Base-by-base conservation (phyloP, 2,888 invertebrate genomes). In the Aricia artaxerxes region DNA sequence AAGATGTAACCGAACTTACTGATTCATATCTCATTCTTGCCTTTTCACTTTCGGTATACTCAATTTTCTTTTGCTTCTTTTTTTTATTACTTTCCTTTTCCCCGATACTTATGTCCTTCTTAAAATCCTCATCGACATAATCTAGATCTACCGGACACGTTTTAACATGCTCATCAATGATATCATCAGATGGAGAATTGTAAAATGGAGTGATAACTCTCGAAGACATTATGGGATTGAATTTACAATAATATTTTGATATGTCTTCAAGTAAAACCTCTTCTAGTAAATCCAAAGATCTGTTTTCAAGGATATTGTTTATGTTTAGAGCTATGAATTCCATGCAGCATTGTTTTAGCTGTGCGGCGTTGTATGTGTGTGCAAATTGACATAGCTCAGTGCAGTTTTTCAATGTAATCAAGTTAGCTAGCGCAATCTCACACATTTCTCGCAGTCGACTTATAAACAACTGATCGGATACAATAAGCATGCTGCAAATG, bases 381-480 rank as follows among this genome's bases (percentile, higher is more conserved):
- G 98, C 96, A 85, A 98, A 96, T 84, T 97, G 96, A 79, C 98
- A 92, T 80, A 98, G 92, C 84, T 97, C 97, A 0, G 96, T 95
- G 80, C 96, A 97, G 90, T 97, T 98, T 86, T 96, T 96, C 80
- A 98, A 90, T 1, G 96, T 96, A 2, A 98, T 91, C 79, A 96
- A 90, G 80, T 95, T 95, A 0, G 96, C 94, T 57, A 97, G 88
- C 0, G 96, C 91, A 1, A 96, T 91, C 88, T 97, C 97, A 89
- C 97, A 96, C 89, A 97, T 95, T 87, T 97, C 96, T 83, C 97
- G 96, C 11, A 98, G 92, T 13, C 97, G 91, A 1, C 94, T 92
- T 6, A 97, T 95, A 82, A 98, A 96, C 57, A 98, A 95, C 85
- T 98, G 98, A 88, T 98, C 98, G 40, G 98, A 97, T 13, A 97